These are phyloP conservation scores for Apotomis betuletana DNA, from an alignment of 2,888 invertebrate species.

Conservation along the genomic window DNA sequence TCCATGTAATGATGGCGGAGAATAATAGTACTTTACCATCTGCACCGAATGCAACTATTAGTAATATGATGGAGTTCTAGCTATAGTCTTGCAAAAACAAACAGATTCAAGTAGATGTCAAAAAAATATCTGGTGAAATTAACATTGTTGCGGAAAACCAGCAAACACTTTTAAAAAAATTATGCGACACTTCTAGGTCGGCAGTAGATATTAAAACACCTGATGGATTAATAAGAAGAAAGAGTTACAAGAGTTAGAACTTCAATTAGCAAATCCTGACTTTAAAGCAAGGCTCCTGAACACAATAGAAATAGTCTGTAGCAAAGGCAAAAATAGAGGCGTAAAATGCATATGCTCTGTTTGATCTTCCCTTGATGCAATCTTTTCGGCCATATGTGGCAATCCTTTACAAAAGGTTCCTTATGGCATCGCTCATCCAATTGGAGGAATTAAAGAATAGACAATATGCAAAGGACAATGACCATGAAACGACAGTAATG, in stretches of 20 bases:
- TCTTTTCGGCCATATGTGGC: no score
- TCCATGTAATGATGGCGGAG: background rate
- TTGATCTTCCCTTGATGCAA: no score
- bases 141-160: background rate
- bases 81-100: background rate
- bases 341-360: no score
- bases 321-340: no score
- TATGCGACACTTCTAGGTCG: background rate
- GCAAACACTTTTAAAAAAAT: background rate
- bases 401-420: no score
- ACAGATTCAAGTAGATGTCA: background rate
- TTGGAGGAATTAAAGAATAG: no score
- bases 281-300: background rate
- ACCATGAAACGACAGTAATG: no score
- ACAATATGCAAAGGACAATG: no score
- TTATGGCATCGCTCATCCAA: no score
- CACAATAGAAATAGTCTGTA: background rate
- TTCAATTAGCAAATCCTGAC: constrained; percentile 1
- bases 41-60: background rate
- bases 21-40: background rate
- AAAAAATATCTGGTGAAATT: background rate
- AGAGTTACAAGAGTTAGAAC: background rate
- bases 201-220: background rate
- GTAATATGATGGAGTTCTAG: background rate
- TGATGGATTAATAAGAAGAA: background rate